Evolutionary conservation across 2,113 vertebrate genomes (phyloP).

Genomic region (Colistium nudipinnis): DNA sequence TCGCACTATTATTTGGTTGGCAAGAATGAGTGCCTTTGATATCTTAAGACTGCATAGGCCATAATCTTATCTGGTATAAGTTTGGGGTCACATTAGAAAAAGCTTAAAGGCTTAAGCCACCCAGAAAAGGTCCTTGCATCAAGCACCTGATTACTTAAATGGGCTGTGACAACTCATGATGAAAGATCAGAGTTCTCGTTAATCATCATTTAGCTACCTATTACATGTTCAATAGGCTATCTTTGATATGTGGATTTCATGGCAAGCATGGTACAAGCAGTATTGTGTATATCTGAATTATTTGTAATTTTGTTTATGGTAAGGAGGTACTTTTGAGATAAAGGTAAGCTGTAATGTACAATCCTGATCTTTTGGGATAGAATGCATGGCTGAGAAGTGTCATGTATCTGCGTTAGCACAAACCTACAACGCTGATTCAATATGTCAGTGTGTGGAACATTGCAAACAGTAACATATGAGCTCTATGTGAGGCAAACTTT

Average conservation of each 20-base stretch:
- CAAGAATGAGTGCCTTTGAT: conserved; percentile 96
- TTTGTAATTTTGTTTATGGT: conserved; percentile 77
- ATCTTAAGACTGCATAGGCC: conserved; percentile 88
- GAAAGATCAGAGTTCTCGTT: conserved; percentile 87
- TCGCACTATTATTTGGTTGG: conserved; percentile 89
- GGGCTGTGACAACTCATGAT: conserved; percentile 85
- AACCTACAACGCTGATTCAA: conserved; percentile 71
- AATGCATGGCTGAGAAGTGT: conserved; percentile 68
- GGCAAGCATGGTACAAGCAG: conserved; percentile 85
- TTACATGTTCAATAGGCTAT: conserved; percentile 80
- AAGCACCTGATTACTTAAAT: conserved; percentile 82
- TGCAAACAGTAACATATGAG: conserved; percentile 71
- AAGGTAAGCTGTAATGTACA: conserved; percentile 79
- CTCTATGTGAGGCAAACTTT: conserved; percentile 54
- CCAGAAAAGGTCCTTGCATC: conserved; percentile 84
- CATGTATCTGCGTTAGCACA: conserved; percentile 74
- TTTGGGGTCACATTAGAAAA: conserved; percentile 82
- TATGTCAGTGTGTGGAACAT: conserved; percentile 70
- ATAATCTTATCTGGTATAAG: conserved; percentile 90
- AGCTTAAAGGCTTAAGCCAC: conserved; percentile 71
- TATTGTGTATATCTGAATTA: conserved; percentile 81
- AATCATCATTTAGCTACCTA: conserved; percentile 90
- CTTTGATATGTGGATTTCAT: conserved; percentile 83
- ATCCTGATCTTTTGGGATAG: conserved; percentile 74
- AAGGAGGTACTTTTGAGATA: conserved; percentile 75